A percentile compares a stretch with the other conserved stretches of the same genome.
Conservation (phyloP, 2,113 vertebrate species). For the Neodontobutis hainanensis region DNA sequence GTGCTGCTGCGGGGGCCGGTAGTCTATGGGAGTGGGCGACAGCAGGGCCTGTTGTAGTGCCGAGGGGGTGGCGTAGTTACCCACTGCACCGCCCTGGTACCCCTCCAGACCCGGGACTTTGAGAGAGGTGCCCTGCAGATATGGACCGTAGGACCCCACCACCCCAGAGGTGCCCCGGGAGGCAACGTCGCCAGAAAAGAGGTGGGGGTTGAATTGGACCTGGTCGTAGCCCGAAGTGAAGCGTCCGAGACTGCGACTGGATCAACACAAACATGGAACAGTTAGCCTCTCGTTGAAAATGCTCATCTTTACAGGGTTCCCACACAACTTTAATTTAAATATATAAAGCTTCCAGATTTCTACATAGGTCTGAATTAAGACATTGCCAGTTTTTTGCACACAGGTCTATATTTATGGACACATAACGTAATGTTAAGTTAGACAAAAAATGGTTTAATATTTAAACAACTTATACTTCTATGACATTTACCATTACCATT, state of each 20-base stretch:
- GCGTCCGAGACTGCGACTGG: conserved; percentile 85
- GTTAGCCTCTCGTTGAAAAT: neutral
- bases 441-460: no score
- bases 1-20: conserved; percentile 88
- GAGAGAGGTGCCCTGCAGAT: conserved; percentile 81
- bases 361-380: neutral
- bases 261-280: conserved; percentile 14
- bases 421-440: no score
- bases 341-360: neutral
- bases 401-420: no score
- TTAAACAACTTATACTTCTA: no score
- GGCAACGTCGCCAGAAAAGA: conserved; percentile 78
- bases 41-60: conserved; percentile 96
- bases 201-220: conserved; percentile 88
- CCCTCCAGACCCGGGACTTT: conserved; percentile 83
- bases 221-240: conserved; percentile 91
- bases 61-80: conserved; percentile 79
- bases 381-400: neutral
- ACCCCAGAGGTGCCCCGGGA: conserved; percentile 65
- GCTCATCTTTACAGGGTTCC: neutral
- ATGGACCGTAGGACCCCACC: conserved; percentile 77
- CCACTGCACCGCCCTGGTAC: conserved; percentile 81
- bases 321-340: no score
- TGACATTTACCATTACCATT: no score
- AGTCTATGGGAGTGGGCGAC: conserved; percentile 93